Conservation (phyloP, 2,888 invertebrate species). For the Rhagonycha lutea region DNA sequence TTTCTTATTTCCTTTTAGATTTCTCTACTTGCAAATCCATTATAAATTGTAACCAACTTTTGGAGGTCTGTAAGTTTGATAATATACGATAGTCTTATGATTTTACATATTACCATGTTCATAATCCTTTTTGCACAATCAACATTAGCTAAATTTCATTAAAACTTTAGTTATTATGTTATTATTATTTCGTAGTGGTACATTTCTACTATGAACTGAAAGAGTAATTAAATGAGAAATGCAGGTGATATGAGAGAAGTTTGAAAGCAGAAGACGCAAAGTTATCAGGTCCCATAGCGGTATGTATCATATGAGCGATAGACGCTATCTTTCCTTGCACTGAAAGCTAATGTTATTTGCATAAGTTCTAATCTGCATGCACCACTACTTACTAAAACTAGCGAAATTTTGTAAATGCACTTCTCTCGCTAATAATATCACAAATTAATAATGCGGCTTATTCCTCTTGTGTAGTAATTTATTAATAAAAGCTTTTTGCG, state of each 20-base stretch:
- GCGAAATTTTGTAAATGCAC: constrained; percentile 43
- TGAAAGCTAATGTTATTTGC: constrained; percentile 46
- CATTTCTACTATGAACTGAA: constrained; percentile 4
- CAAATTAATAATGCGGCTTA: background rate
- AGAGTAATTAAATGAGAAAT: constrained; percentile 27
- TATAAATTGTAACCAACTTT: background rate
- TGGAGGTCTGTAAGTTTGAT: background rate
- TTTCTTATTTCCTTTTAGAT: too few relatives aligned
- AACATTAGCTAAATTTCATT: background rate
- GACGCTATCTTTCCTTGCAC: constrained; percentile 38
- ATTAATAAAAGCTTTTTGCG: background rate
- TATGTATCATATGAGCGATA: constrained; percentile 42
- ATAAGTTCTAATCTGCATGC: constrained; percentile 51
- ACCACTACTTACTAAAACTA: constrained; percentile 39
- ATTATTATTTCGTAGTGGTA: constrained; percentile 3
- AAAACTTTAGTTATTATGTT: background rate
- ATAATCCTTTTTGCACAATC: background rate
- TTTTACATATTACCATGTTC: background rate
- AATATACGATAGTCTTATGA: background rate
- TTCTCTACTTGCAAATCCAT: too few relatives aligned
- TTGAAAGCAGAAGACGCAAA: constrained; percentile 34
- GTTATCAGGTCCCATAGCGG: constrained; percentile 37
- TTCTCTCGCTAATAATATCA: constrained; percentile 9
- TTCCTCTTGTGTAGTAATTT: background rate
- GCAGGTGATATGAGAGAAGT: constrained; percentile 31